Evolutionary conservation across 2,797 vertebrate species (phyloP).

Genomic region (Iguana delicatissima): DNA sequence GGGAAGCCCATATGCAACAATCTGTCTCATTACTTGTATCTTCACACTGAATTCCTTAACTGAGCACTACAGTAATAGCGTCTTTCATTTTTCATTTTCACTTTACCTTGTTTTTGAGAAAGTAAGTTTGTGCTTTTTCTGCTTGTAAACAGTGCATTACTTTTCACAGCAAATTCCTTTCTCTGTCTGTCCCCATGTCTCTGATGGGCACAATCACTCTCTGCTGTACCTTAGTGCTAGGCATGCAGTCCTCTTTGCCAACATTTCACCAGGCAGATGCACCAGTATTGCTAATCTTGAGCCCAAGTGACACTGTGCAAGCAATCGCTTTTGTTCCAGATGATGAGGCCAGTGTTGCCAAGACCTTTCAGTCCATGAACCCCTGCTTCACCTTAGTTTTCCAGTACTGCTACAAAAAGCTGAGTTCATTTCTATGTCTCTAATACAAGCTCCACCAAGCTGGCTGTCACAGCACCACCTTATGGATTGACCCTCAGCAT

Average conservation of each 20-base stretch:
- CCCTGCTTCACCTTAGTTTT: neutral
- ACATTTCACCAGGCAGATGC: neutral
- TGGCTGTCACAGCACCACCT: neutral
- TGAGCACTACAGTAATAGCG: neutral
- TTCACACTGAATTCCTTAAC: neutral
- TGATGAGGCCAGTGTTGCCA: neutral
- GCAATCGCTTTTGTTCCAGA: neutral
- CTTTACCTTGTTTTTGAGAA: neutral
- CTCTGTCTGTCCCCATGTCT: neutral
- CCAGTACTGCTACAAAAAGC: neutral
- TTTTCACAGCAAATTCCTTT: neutral
- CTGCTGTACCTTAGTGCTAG: no score
- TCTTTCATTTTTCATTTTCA: neutral
- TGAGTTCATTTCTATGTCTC: neutral
- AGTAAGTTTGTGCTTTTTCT: neutral
- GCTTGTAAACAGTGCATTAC: no score
- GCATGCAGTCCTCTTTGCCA: neutral
- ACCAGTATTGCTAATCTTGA: neutral
- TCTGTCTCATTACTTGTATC: neutral
- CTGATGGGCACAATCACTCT: no score
- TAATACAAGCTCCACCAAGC: neutral
- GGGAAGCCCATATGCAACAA: neutral
- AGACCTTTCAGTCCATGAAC: neutral
- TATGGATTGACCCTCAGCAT: neutral
- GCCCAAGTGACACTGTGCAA: neutral